phyloP scores from a whole-genome alignment of 2,888 invertebrate species.

The Theristus sp. region DNA sequence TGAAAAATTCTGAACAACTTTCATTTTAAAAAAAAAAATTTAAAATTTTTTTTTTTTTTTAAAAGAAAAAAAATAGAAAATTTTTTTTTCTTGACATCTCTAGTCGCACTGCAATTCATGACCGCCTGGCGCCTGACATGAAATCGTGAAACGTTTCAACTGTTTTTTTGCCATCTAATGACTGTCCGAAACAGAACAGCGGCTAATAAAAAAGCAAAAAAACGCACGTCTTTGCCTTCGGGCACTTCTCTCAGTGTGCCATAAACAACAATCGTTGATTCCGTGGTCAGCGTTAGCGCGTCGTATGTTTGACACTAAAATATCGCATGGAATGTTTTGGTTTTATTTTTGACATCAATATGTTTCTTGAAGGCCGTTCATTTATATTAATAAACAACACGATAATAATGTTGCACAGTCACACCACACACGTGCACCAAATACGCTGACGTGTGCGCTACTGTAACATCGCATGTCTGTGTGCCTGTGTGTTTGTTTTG shows the following conservation, averaged over 20 bases:
- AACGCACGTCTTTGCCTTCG: constrained; percentile 17
- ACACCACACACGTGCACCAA: too few species aligned
- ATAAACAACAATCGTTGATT: constrained; percentile 63
- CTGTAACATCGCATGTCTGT: too few species aligned
- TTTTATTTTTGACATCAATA: not conserved
- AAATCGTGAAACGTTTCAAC: not conserved
- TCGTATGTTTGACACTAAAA: constrained; percentile 64
- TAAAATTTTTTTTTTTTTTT: too few species aligned
- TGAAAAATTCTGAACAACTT: too few species aligned
- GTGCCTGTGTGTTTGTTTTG: too few species aligned
- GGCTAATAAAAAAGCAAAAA: not conserved
- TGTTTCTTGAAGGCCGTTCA: not conserved
- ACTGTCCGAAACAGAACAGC: not conserved
- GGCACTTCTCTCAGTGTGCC: constrained; percentile 66
- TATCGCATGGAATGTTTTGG: not conserved
- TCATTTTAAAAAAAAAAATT: too few species aligned
- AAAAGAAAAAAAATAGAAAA: too few species aligned
- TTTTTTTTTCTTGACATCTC: too few species aligned
- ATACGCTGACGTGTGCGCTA: too few species aligned
- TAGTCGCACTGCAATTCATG: constrained; percentile 44
- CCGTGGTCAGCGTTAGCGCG: constrained; percentile 67
- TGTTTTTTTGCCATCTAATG: not conserved
- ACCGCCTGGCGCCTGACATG: constrained; percentile 39
- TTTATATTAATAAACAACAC: too few species aligned
- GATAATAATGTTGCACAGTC: too few species aligned